A percentile compares a stretch with the other conserved stretches of the same genome.
These are phyloP conservation scores for Solen grandis DNA, from an alignment of 1,140 invertebrate genomes.

Conservation along the genomic window DNA sequence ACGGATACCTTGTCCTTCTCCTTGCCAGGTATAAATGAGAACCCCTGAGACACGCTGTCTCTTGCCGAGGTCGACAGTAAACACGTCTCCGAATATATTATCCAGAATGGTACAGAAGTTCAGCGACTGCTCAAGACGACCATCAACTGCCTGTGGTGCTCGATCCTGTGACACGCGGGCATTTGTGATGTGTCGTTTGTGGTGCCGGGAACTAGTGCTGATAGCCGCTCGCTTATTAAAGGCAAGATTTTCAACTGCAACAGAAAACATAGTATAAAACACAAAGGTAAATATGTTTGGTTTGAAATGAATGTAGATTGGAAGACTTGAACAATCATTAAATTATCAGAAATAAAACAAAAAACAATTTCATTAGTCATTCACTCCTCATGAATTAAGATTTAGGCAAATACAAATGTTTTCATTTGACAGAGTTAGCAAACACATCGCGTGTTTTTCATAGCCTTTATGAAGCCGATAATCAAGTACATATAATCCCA, in stretches of 20 bases:
- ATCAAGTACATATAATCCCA: too few relatives aligned
- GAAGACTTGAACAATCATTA: too few relatives aligned
- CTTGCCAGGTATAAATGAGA: conserved; percentile 83
- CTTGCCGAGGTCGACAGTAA: conserved; percentile 83
- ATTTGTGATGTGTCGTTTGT: conserved; percentile 80
- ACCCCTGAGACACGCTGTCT: conserved; percentile 81
- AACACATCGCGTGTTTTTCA: too few relatives aligned
- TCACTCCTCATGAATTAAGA: too few relatives aligned
- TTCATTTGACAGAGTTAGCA: too few relatives aligned
- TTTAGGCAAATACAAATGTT: too few relatives aligned
- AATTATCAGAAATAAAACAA: too few relatives aligned
- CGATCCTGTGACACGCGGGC: conserved; percentile 74
- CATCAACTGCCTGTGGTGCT: conserved; percentile 83
- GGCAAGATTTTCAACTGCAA: conserved; percentile 83
- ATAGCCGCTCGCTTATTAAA: conserved; percentile 83
- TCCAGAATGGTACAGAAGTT: conserved; percentile 83
- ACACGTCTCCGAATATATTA: conserved; percentile 84
- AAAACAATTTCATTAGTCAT: too few relatives aligned
- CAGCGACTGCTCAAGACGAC: conserved; percentile 78
- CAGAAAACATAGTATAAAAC: too few relatives aligned
- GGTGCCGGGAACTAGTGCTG: conserved; percentile 71
- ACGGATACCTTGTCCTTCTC: conserved; percentile 83
- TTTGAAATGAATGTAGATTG: too few relatives aligned
- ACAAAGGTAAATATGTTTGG: too few relatives aligned
- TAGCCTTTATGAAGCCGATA: too few relatives aligned